These are phyloP conservation scores for Brotula barbata DNA, from an alignment of 2,797 vertebrate genomes.

Conservation along the genomic window DNA sequence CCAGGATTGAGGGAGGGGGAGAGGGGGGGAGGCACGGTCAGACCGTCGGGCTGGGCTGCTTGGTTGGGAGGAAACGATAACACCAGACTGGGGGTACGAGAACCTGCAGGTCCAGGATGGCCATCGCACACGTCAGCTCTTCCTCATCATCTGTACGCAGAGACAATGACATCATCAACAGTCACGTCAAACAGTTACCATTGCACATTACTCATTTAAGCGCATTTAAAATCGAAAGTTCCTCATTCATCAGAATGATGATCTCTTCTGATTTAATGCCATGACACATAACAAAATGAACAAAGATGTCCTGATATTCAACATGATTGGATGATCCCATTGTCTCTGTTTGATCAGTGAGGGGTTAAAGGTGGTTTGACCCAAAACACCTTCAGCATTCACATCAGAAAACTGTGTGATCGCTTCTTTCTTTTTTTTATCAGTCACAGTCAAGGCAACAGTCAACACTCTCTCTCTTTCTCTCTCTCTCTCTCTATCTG, in stretches of 20 bases:
- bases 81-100: conserved; percentile 62
- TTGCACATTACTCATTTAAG: too few relatives aligned
- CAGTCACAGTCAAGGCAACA: conserved; percentile 16
- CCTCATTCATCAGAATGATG: too few relatives aligned
- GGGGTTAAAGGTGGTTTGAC: too few relatives aligned
- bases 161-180: conserved; percentile 1
- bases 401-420: too few relatives aligned
- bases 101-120: conserved; percentile 69
- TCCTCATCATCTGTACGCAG: conserved; percentile 67
- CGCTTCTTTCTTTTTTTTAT: conserved; percentile 9
- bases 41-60: conserved; percentile 60
- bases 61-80: conserved; percentile 60
- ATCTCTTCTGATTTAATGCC: too few relatives aligned
- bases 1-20: conserved; percentile 59
- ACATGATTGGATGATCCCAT: too few relatives aligned
- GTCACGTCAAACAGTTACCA: too few relatives aligned
- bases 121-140: conserved; percentile 79
- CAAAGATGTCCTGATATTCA: not conserved
- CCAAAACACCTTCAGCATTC: too few relatives aligned
- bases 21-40: conserved; percentile 59
- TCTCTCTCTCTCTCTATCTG: too few relatives aligned
- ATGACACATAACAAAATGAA: conserved; percentile 1
- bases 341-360: too few relatives aligned
- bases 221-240: too few relatives aligned
- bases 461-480: too few relatives aligned